Evolutionary conservation across 1,140 invertebrate species (phyloP).

Genomic region (Heliconius hewitsoni): DNA sequence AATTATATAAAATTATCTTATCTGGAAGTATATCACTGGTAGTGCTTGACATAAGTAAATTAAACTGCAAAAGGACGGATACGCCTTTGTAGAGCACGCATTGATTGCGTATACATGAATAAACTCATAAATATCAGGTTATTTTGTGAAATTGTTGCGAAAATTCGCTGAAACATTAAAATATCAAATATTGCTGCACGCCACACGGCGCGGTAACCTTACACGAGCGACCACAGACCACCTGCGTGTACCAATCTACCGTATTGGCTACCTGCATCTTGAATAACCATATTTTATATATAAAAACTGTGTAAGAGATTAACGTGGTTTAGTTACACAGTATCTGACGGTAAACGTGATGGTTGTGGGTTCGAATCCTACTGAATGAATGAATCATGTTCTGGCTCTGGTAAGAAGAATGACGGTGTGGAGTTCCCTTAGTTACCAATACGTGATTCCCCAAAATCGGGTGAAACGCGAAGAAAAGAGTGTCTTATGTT

Average conservation of each 20-base stretch:
- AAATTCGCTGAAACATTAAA: slow-evolving; percentile 21
- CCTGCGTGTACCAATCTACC: slow-evolving; percentile 12
- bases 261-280: slow-evolving; percentile 17
- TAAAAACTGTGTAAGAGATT: not conserved
- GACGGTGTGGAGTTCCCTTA: no score
- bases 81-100: not conserved
- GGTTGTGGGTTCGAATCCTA: no score
- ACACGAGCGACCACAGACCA: slow-evolving; percentile 20
- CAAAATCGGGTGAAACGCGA: no score
- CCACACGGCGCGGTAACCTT: not conserved
- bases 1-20: not conserved
- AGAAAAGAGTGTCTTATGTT: no score
- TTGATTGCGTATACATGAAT: slow-evolving; percentile 9
- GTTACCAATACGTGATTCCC: no score
- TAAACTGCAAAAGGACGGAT: not conserved
- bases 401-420: no score
- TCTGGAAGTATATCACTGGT: not conserved
- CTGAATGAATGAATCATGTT: no score
- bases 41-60: not conserved
- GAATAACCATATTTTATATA: not conserved
- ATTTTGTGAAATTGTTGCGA: slow-evolving; percentile 22
- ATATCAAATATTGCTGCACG: slow-evolving; percentile 11
- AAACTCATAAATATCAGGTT: slow-evolving; percentile 14
- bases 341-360: no score
- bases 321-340: no score